Base-by-base conservation (phyloP, 2,797 vertebrate species). In the Vultur gryphus region DNA sequence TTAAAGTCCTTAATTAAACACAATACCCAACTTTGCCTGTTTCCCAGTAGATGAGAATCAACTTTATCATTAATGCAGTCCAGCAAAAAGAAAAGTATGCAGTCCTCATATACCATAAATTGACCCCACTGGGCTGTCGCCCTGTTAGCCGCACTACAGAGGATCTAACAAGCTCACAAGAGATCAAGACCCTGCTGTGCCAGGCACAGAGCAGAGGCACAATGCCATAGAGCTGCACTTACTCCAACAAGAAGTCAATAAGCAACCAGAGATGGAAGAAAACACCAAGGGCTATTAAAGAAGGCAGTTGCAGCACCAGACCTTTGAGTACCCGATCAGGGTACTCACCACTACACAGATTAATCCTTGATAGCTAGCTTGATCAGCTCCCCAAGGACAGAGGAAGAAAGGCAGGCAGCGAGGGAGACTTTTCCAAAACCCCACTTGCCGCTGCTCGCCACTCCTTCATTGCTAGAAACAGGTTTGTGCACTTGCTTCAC, bases 1-100 rank as follows among this genome's bases (percentile, higher is more conserved):
- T 92, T 15, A 23, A 87, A 89, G 83, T 39, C 83, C 67, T 93
- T 95, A 95, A 95, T 95, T 95, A 95, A 94, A 81, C 81, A 83
- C 64, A 89, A 59, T 41, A 7, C 83, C 67, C 76, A 52, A 5
- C 80, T 84, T 79, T 14, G 77, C 71, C 65, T 14, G 48, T 35
- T 78, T 69, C 84, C 44, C 55, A 2, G 21, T 3, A 11, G 54
- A 48, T 16, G 35, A 19, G 48, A 57, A 96, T 89, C 70, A 13
- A 76, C 58, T 75, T 78, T 16, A 71, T 37, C 76, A 11, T 8
- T 15, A 13, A 25, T 3, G 46, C 77, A 35, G 54, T 16, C 67
- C 82, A 61, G 65, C 86, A 75, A 51, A 37, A 35, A 37, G 69
- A 31, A 43, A 31, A 51, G 59, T 62, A 61, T 72, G 65, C 28